phyloP scores from a whole-genome alignment of 2,888 invertebrate species.

The Volucella bombylans region DNA sequence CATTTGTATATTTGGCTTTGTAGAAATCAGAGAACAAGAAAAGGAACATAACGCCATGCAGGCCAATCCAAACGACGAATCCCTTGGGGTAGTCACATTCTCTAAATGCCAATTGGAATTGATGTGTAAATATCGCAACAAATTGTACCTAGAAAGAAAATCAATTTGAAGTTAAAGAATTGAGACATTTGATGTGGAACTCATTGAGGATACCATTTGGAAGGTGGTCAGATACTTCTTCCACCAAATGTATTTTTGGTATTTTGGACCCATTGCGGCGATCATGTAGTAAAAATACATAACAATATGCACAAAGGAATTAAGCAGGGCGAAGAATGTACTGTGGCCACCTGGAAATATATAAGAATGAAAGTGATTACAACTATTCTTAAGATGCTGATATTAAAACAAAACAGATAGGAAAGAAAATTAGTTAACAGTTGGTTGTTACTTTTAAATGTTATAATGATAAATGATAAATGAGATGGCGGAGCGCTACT shows the following conservation, averaged over 20 bases:
- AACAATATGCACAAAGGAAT: conserved; percentile 97
- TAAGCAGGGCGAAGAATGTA: conserved; percentile 96
- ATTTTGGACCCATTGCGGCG: conserved; percentile 95
- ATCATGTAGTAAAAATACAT: conserved; percentile 99
- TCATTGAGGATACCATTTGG: conserved; percentile 91
- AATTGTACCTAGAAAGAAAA: conserved; percentile 90
- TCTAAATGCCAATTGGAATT: conserved; percentile 93
- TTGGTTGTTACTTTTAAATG: no score
- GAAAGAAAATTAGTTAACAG: neutral
- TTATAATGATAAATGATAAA: no score
- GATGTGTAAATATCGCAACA: conserved; percentile 94
- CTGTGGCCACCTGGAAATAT: conserved; percentile 92
- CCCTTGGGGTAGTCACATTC: conserved; percentile 95
- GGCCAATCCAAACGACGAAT: conserved; percentile 96
- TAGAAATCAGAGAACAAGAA: conserved; percentile 98
- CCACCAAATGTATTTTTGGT: conserved; percentile 98
- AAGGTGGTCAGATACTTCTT: conserved; percentile 97
- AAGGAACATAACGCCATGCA: conserved; percentile 96
- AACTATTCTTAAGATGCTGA: neutral
- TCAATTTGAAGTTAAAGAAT: conserved; percentile 5
- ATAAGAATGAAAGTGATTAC: neutral
- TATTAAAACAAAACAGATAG: neutral
- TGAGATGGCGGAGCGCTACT: no score
- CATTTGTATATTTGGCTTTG: conserved; percentile 88
- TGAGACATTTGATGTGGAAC: neutral